These are phyloP conservation scores for Ophiodon elongatus DNA, from an alignment of 2,113 vertebrate species.

Conservation along the genomic window DNA sequence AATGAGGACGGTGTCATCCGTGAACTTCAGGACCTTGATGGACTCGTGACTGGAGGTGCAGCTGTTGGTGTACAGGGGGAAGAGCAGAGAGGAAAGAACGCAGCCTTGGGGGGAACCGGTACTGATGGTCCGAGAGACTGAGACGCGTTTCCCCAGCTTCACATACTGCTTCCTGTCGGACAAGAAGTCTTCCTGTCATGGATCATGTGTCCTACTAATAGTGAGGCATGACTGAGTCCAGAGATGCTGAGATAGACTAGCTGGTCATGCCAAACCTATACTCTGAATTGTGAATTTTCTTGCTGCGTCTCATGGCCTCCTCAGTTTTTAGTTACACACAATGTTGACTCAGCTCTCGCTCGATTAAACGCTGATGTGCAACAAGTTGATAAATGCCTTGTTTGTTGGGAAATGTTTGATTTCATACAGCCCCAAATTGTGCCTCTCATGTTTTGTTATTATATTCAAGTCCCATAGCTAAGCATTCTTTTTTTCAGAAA, in stretches of 20 bases:
- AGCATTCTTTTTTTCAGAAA: background rate
- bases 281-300: conserved; percentile 28
- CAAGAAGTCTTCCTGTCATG: background rate
- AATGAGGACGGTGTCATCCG: background rate
- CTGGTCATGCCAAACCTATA: conserved; percentile 50
- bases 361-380: conserved; percentile 4
- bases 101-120: too few species aligned
- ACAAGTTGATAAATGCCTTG: conserved; percentile 27
- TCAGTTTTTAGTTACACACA: conserved; percentile 34
- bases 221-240: conserved; percentile 43
- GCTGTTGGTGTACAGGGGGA: background rate
- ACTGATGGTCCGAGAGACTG: too few species aligned
- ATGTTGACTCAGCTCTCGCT: conserved; percentile 15
- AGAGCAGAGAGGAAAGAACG: background rate
- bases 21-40: background rate
- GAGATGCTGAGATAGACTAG: conserved; percentile 61
- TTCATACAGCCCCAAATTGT: background rate
- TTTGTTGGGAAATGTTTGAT: conserved; percentile 18
- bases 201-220: conserved; percentile 52
- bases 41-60: background rate
- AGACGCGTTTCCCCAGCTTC: too few species aligned
- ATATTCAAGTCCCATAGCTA: background rate
- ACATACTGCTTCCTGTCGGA: too few species aligned
- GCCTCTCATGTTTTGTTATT: background rate
- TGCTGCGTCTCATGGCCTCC: conserved; percentile 19